Evolutionary conservation across 2,888 invertebrate genomes (phyloP), one percentile per base, ranked within the genome.

Genomic region (Germaria angustata): DNA sequence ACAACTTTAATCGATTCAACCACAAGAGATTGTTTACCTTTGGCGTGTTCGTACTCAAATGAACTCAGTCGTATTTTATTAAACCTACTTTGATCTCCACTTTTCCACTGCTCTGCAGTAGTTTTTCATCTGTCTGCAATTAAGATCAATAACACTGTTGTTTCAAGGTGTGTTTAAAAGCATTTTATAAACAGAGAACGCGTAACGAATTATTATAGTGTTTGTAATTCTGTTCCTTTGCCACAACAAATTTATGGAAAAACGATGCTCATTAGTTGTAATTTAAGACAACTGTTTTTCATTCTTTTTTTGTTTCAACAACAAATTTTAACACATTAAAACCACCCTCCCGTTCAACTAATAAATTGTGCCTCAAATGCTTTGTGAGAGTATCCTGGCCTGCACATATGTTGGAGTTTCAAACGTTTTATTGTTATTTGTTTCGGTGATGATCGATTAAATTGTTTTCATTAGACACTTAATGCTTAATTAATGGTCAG

Each of bases 231-330:
- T 17, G 11, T 24, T 61, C 28, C n/a, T 73, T 81, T 79, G 53
- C 39, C 46, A 36, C 36, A 68, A 75, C 39, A 55, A 86, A 84
- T 84, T 80, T 82, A 80, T 78, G 72, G 80, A 80, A 84, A 84
- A 85, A 81, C 68, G 84, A 83, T 84, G 78, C 81, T 85, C 86
- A 86, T 86, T 86, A 86, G 83, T 84, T 81, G 84, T 85, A 85
- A 85, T 86, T 86, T 86, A 85, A 85, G 85, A 85, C 84, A 84
- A 79, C 75, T 79, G 78, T 46, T 55, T 82, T 78, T 36, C 15
- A n/a, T 34, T 15, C 13, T 3, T 57, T 41, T 32, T n/a, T 15
- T 34, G 7, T n/a, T 7, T 15, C 6, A 53, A 55, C 44, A 71
- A 63, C 32, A 63, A 75, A 65, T 69, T 79, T 71, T 79, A 79